Percentiles rank a stretch among this genome's conserved stretches.
Evolutionary conservation across 2,797 vertebrate species (phyloP).

Genomic region (Sphaeramia orbicularis): DNA sequence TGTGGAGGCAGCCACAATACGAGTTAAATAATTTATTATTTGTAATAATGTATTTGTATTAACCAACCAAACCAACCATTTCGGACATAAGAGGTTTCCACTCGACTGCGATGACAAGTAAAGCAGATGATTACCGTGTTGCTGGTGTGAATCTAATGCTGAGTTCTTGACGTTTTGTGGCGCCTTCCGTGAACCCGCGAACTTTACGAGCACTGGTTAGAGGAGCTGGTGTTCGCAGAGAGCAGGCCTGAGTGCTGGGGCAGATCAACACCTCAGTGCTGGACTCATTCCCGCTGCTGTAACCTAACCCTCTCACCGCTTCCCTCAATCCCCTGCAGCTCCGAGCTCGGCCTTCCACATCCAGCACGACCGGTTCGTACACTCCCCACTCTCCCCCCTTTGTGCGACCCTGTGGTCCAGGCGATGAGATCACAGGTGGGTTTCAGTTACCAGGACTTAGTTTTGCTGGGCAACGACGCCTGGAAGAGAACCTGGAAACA

Average conservation of each 20-base stretch:
- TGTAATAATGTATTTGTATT: no score
- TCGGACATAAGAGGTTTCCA: no score
- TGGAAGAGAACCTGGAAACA: slow-evolving; percentile 13
- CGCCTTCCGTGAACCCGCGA: slow-evolving; percentile 1
- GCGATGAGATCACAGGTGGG: slow-evolving; percentile 45
- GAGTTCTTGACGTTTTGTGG: background rate
- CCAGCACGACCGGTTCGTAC: background rate
- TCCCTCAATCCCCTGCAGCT: slow-evolving; percentile 31
- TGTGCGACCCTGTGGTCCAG: slow-evolving; percentile 2
- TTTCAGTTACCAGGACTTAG: slow-evolving; percentile 20
- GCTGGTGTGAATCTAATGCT: background rate
- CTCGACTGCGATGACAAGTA: background rate
- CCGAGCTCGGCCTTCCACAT: slow-evolving; percentile 18
- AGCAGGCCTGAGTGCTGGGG: slow-evolving; percentile 35
- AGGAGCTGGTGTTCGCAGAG: slow-evolving; percentile 17
- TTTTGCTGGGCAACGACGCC: background rate
- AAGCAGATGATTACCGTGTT: background rate
- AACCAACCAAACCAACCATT: no score
- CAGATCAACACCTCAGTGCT: slow-evolving; percentile 46
- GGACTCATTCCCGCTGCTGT: slow-evolving; percentile 14
- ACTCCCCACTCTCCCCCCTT: background rate
- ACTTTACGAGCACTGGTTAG: background rate
- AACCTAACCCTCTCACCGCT: slow-evolving; percentile 34
- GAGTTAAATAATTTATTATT: no score
- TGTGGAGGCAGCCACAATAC: no score